Percentiles rank a stretch among this genome's conserved stretches.
Evolutionary conservation across 1,140 invertebrate genomes (phyloP).

Genomic region (Heliconius himera): DNA sequence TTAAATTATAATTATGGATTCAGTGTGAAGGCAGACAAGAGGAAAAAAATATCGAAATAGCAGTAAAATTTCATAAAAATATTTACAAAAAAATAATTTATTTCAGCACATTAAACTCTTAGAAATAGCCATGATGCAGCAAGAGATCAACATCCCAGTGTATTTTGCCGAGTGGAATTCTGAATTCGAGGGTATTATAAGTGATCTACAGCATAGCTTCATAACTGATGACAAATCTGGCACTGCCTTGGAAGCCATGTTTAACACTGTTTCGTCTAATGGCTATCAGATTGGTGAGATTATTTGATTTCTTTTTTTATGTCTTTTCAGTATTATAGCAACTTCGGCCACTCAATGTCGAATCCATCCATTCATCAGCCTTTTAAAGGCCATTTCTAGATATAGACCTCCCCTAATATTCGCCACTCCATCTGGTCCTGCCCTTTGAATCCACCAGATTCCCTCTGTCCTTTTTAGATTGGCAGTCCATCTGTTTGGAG

Average conservation of each 20-base stretch:
- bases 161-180: conserved; percentile 92
- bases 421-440: no score
- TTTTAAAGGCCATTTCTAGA: no score
- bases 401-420: no score
- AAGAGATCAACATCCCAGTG: conserved; percentile 92
- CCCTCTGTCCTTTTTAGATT: no score
- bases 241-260: conserved; percentile 88
- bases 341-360: no score
- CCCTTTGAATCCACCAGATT: no score
- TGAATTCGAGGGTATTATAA: conserved; percentile 89
- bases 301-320: neutral
- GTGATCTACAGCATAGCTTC: conserved; percentile 86
- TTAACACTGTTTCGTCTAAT: conserved; percentile 94
- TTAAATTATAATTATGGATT: no score
- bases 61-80: neutral
- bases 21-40: no score
- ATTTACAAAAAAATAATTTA: neutral
- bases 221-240: conserved; percentile 77
- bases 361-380: no score
- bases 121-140: conserved; percentile 91
- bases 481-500: no score
- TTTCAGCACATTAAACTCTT: conserved; percentile 88
- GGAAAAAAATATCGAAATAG: no score
- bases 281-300: conserved; percentile 82
- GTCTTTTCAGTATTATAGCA: no score